A percentile compares a stretch with the other conserved stretches of the same genome.
Evolutionary conservation across 2,888 invertebrate genomes (phyloP).

Genomic region (Leptopterna dolabrata): DNA sequence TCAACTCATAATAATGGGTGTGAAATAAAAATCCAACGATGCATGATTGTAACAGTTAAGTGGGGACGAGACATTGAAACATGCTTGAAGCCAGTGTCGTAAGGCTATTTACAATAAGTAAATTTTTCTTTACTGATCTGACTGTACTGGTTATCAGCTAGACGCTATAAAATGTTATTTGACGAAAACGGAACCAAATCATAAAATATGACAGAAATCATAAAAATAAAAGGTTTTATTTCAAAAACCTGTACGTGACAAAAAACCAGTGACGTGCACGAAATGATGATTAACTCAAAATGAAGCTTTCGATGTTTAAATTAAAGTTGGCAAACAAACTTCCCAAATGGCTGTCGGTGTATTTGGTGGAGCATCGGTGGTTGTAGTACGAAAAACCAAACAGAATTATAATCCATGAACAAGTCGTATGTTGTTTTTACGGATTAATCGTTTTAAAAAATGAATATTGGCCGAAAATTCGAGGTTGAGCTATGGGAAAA

Average conservation of each 20-base stretch:
- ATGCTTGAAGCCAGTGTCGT: constrained; percentile 58
- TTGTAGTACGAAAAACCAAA: background rate
- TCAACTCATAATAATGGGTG: constrained; percentile 42
- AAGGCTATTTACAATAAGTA: constrained; percentile 54
- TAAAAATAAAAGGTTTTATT: background rate
- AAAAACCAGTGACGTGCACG: constrained; percentile 42
- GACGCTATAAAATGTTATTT: background rate
- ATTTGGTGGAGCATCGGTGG: constrained; percentile 41
- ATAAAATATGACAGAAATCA: background rate
- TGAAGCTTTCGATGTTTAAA: background rate
- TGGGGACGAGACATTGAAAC: constrained; percentile 49
- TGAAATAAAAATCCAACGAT: constrained; percentile 39
- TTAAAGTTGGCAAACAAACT: background rate
- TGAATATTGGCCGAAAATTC: background rate
- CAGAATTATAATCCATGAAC: constrained; percentile 20
- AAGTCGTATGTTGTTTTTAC: constrained; percentile 48
- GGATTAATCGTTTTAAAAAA: background rate
- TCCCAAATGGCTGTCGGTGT: constrained; percentile 39
- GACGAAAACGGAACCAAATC: background rate
- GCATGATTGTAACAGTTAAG: constrained; percentile 33
- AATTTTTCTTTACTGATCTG: constrained; percentile 13
- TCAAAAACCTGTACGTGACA: constrained; percentile 43
- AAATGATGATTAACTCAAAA: constrained; percentile 1
- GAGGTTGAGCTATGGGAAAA: constrained; percentile 19
- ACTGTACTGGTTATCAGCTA: constrained; percentile 26